phyloP scores from a whole-genome alignment of 2,113 vertebrate species.

The Tragulus kanchil region DNA sequence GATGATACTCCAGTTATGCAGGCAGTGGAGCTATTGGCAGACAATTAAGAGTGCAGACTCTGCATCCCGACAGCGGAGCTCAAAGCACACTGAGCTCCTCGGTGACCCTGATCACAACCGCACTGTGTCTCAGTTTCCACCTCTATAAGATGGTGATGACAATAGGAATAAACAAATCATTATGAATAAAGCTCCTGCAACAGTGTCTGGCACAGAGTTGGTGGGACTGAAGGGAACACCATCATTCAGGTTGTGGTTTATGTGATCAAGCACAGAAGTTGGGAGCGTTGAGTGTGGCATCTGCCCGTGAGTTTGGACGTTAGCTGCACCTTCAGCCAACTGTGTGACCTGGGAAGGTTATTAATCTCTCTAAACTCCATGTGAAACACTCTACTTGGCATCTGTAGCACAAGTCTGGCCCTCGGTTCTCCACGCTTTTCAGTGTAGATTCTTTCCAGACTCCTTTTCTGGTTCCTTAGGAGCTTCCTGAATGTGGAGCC shows the following conservation, averaged over 20 bases:
- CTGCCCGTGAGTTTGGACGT: neutral
- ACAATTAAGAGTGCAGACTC: neutral
- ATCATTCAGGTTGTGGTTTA: neutral
- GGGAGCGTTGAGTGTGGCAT: neutral
- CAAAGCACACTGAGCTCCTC: neutral
- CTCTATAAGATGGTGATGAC: neutral
- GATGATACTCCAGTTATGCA: neutral
- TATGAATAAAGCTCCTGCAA: neutral
- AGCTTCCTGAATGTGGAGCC: neutral
- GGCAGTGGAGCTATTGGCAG: neutral
- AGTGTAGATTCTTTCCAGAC: neutral
- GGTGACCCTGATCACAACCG: neutral
- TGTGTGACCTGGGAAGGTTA: neutral
- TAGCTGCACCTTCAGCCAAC: neutral
- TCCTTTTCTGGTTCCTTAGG: neutral
- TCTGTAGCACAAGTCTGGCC: neutral
- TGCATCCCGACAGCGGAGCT: neutral
- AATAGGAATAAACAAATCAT: neutral
- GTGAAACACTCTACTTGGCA: neutral
- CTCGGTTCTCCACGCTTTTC: neutral
- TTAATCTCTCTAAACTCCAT: neutral
- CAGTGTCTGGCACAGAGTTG: neutral
- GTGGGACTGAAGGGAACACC: neutral
- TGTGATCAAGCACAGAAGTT: neutral
- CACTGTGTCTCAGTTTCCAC: neutral